Conservation (phyloP, 1,140 invertebrate species). For the Zaprionus tsacasi region DNA sequence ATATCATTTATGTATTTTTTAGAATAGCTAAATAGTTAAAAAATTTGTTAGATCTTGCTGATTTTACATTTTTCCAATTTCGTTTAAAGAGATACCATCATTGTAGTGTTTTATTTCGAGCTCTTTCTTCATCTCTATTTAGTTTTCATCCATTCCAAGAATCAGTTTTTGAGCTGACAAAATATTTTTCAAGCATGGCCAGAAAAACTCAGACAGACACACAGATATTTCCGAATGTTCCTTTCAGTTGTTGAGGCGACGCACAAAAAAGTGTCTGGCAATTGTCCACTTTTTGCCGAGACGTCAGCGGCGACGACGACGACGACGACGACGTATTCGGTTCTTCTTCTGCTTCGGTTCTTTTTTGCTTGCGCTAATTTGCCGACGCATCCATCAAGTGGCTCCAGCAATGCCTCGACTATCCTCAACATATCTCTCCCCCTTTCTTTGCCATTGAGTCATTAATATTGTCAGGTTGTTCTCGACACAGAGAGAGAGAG, state of each 20-base stretch:
- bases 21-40: too few species aligned
- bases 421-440: conserved; percentile 9
- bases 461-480: conserved; percentile 53
- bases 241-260: conserved; percentile 20
- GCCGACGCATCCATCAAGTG: conserved; percentile 75
- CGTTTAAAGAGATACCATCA: background rate
- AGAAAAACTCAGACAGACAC: conserved; percentile 75
- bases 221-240: conserved; percentile 76
- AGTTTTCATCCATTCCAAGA: conserved; percentile 2
- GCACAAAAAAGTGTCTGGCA: conserved; percentile 77
- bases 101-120: background rate
- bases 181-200: conserved; percentile 29
- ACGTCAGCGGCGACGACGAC: conserved; percentile 30
- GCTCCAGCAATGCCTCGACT: conserved; percentile 2
- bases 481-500: too few species aligned
- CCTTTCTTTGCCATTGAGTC: conserved; percentile 37
- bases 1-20: too few species aligned
- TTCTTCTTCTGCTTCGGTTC: conserved; percentile 5
- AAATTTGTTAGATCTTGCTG: too few species aligned
- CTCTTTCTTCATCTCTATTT: background rate
- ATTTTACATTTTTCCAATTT: background rate
- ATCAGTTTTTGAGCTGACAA: conserved; percentile 36
- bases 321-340: conserved; percentile 37
- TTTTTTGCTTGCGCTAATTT: conserved; percentile 70
- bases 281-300: conserved; percentile 64